Conservation (phyloP, 2,113 vertebrate genomes). For the Mixornis gularis region DNA sequence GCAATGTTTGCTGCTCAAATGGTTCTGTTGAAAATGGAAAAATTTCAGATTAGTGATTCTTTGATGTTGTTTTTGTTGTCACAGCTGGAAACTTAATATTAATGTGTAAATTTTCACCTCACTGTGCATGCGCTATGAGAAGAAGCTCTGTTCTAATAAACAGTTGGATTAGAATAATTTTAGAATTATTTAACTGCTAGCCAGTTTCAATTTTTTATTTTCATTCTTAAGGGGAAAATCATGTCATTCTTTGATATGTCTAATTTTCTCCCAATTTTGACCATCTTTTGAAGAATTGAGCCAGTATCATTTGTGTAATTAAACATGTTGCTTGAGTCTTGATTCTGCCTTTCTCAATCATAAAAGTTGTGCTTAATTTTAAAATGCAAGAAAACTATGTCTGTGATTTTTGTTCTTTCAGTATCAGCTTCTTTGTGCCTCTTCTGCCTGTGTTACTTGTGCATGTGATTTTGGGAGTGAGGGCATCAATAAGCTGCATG, state of each 20-base stretch:
- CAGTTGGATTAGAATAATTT: not conserved
- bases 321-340: not conserved
- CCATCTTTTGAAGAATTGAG: not conserved
- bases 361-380: not conserved
- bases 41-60: slow-evolving; percentile 48
- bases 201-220: not conserved
- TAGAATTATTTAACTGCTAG: not conserved
- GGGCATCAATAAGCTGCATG: not conserved
- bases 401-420: not conserved
- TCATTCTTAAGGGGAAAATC: not conserved
- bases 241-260: not conserved
- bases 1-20: slow-evolving; percentile 69
- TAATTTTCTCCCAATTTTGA: not conserved
- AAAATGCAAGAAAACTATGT: not conserved
- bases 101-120: slow-evolving; percentile 18
- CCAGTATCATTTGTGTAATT: not conserved
- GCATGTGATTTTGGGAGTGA: not conserved
- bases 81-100: slow-evolving; percentile 60
- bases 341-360: not conserved
- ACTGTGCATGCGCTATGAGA: not conserved
- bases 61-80: slow-evolving; percentile 67
- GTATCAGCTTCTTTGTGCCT: not conserved
- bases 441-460: not conserved
- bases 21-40: slow-evolving; percentile 76
- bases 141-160: not conserved